These are phyloP conservation scores for Boloria selene DNA, from an alignment of 2,888 invertebrate genomes.

Conservation along the genomic window DNA sequence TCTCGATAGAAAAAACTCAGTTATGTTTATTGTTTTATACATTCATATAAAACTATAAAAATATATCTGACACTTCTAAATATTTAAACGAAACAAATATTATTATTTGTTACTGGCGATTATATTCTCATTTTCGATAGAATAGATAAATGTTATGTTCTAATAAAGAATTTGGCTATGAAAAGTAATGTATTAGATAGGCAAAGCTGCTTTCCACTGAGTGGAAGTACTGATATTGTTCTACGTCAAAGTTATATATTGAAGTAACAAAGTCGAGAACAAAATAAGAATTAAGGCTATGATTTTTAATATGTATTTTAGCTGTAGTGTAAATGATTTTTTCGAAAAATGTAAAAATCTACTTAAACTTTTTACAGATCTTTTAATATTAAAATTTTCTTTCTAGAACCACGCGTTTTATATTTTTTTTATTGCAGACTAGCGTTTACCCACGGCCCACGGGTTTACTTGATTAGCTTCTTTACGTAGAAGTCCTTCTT, in stretches of 20 bases:
- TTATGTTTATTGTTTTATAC: conserved; percentile 9
- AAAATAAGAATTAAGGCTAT: conserved; percentile 17
- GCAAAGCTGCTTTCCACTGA: conserved; percentile 5
- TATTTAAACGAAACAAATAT: background rate
- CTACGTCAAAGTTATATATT: background rate
- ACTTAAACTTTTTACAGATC: background rate
- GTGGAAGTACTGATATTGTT: background rate
- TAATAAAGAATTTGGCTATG: conserved; percentile 13
- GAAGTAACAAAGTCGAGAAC: background rate
- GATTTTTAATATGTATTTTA: background rate
- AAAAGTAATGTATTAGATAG: background rate
- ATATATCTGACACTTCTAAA: background rate
- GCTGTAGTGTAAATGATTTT: background rate
- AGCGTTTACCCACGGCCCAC: conserved; percentile 5
- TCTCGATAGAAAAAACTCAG: background rate
- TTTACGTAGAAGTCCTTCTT: background rate
- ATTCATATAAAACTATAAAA: conserved; percentile 11
- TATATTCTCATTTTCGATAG: background rate
- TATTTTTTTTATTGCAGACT: background rate
- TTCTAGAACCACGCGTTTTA: background rate
- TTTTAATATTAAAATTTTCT: background rate
- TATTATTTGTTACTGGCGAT: conserved; percentile 1
- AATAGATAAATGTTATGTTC: background rate
- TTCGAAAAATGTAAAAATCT: too few species aligned
- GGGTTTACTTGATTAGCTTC: background rate